Evolutionary conservation across 2,797 vertebrate species (phyloP).

Genomic region (Myiothlypis chrysogaster): DNA sequence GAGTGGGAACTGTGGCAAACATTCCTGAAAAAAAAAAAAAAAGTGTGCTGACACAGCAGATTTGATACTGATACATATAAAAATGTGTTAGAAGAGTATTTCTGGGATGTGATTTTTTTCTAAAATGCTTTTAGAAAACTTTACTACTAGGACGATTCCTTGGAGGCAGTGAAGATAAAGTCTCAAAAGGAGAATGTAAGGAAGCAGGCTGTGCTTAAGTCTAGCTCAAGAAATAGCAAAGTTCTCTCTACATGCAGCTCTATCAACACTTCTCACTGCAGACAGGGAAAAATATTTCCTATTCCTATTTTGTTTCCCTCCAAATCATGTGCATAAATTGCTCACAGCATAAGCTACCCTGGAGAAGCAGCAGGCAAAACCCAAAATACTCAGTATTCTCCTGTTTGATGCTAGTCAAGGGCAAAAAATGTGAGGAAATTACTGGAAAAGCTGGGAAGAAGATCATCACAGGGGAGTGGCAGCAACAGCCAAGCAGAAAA

Average conservation of each 20-base stretch:
- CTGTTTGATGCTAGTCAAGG: neutral
- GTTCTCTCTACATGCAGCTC: neutral
- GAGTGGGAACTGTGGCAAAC: neutral
- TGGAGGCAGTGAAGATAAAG: neutral
- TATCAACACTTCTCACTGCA: neutral
- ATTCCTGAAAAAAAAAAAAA: slow-evolving; percentile 1
- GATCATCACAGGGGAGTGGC: neutral
- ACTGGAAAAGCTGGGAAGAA: neutral
- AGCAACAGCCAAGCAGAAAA: neutral
- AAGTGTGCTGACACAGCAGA: neutral
- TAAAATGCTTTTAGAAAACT: neutral
- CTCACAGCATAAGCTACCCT: neutral
- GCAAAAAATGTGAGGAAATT: neutral
- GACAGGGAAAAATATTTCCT: neutral
- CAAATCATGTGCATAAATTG: neutral
- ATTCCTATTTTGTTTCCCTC: neutral
- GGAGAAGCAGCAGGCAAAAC: neutral
- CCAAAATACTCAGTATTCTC: neutral
- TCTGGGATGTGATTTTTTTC: neutral
- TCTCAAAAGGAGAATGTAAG: neutral
- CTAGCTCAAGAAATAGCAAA: neutral
- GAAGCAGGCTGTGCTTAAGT: neutral
- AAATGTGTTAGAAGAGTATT: neutral
- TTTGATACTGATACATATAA: neutral
- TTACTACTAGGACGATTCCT: neutral